Evolutionary conservation across 1,140 invertebrate genomes (phyloP).

Genomic region (Camponotus vicinus): DNA sequence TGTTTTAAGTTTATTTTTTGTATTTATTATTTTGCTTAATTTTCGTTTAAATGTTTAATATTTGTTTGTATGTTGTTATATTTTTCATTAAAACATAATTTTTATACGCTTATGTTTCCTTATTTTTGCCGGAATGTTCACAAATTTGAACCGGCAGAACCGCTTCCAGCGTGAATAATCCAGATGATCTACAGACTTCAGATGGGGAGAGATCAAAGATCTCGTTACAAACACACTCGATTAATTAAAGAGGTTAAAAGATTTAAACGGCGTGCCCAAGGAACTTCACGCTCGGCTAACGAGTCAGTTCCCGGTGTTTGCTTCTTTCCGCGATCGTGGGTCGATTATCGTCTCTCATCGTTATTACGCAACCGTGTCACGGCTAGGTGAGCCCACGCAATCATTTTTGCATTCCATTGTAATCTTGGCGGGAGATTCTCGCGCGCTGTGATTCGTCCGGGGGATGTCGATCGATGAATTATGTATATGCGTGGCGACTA

Average conservation of each 20-base stretch:
- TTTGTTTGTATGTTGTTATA: not conserved
- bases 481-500: conserved; percentile 43
- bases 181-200: conserved; percentile 23
- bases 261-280: conserved; percentile 58
- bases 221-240: conserved; percentile 56
- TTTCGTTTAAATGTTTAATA: not conserved
- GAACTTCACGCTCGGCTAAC: conserved; percentile 41
- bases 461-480: conserved; percentile 58
- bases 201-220: conserved; percentile 64
- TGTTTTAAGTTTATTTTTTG: not conserved
- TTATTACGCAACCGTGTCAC: conserved; percentile 67
- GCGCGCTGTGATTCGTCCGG: conserved; percentile 40
- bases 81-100: not conserved
- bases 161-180: conserved; percentile 11
- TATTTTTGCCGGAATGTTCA: not conserved
- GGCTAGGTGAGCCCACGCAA: conserved; percentile 47
- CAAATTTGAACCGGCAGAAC: not conserved
- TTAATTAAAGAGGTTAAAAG: conserved; percentile 74
- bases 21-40: not conserved
- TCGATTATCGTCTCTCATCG: conserved; percentile 54
- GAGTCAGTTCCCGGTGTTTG: conserved; percentile 54
- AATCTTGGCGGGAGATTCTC: conserved; percentile 43
- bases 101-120: not conserved
- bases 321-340: conserved; percentile 63
- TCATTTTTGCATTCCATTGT: conserved; percentile 52